Evolutionary conservation across 2,888 invertebrate species (phyloP).

Genomic region (Cremastinae sp.): DNA sequence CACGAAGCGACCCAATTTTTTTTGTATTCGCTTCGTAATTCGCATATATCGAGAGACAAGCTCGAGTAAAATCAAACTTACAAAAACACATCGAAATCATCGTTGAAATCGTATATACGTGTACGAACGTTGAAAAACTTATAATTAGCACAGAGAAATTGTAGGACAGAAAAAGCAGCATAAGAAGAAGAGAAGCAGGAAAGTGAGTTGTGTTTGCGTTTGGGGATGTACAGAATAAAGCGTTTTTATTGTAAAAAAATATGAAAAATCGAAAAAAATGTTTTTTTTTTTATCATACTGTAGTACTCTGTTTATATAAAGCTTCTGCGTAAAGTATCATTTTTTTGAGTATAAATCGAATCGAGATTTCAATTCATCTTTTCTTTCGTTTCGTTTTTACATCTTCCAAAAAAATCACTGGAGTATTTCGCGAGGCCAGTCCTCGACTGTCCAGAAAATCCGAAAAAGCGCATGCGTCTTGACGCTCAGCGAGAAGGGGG

Average conservation of each 20-base stretch:
- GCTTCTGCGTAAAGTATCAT: constrained; percentile 37
- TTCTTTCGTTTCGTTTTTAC: constrained; percentile 18
- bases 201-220: constrained; percentile 45
- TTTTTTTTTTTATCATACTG: constrained; percentile 45
- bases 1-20: too few species aligned
- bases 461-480: constrained; percentile 51
- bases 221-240: constrained; percentile 55
- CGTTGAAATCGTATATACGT: too few species aligned
- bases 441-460: constrained; percentile 45
- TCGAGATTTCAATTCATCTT: constrained; percentile 12
- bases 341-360: constrained; percentile 22
- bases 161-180: constrained; percentile 1
- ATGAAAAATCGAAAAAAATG: constrained; percentile 44
- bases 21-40: too few species aligned
- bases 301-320: constrained; percentile 47
- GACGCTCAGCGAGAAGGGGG: constrained; percentile 39
- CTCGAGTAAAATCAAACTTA: too few species aligned
- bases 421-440: constrained; percentile 19
- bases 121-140: constrained; percentile 20
- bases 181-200: constrained; percentile 43
- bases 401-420: constrained; percentile 21
- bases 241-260: constrained; percentile 63
- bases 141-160: constrained; percentile 2
- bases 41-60: too few species aligned
- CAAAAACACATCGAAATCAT: too few species aligned